phyloP scores from a whole-genome alignment of 2,113 vertebrate species.

The Colistium nudipinnis region DNA sequence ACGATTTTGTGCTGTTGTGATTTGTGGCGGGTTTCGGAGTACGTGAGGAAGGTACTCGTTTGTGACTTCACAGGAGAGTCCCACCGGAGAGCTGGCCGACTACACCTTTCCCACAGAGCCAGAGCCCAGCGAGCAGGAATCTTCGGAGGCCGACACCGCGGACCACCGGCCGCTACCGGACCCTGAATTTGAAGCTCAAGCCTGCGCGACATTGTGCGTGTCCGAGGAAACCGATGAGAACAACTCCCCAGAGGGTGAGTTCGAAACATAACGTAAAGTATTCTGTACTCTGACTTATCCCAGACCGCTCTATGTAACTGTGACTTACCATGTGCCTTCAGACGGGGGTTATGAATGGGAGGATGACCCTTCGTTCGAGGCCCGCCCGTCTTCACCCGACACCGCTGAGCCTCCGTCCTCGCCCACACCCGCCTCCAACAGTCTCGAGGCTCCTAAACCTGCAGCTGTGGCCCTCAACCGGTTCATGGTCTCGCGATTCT shows the following conservation, averaged over 20 bases:
- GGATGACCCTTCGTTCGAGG: constrained; percentile 74
- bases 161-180: constrained; percentile 35
- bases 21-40: background rate
- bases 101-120: constrained; percentile 80
- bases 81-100: constrained; percentile 90
- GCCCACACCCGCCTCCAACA: constrained; percentile 60
- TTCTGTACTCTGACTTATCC: background rate
- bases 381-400: constrained; percentile 56
- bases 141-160: constrained; percentile 55
- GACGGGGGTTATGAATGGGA: constrained; percentile 83
- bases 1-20: background rate
- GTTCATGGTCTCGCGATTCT: constrained; percentile 91
- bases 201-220: constrained; percentile 25
- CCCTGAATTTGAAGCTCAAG: constrained; percentile 38
- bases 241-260: constrained; percentile 81
- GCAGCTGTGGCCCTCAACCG: constrained; percentile 80
- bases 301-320: background rate
- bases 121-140: constrained; percentile 67
- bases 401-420: constrained; percentile 42
- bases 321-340: constrained; percentile 53
- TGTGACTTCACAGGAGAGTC: constrained; percentile 88
- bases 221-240: constrained; percentile 64
- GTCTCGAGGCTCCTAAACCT: constrained; percentile 68
- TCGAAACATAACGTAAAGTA: background rate
- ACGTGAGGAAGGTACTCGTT: background rate